phyloP scores from a whole-genome alignment of 2,797 vertebrate genomes.

The Neopelma chrysocephalum region DNA sequence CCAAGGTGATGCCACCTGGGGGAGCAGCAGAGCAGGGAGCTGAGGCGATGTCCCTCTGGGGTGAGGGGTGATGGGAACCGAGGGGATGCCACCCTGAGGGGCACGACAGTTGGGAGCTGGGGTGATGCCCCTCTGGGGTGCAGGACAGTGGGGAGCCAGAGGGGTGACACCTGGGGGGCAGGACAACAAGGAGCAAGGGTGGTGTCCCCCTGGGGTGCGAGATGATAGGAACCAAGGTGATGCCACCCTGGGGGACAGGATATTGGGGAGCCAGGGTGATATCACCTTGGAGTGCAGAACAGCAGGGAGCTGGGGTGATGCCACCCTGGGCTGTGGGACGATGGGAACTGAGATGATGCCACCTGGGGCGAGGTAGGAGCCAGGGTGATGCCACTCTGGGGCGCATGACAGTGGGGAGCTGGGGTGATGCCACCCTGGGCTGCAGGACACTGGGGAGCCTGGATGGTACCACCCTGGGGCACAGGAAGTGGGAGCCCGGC shows the following conservation, averaged over 20 bases:
- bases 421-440: background rate
- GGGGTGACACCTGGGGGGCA: background rate
- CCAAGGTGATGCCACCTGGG: background rate
- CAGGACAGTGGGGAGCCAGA: too few species aligned
- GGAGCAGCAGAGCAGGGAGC: background rate
- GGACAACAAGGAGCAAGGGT: background rate
- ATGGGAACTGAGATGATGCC: background rate
- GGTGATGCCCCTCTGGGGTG: background rate
- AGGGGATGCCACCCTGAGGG: background rate
- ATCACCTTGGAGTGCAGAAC: background rate
- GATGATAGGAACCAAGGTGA: background rate
- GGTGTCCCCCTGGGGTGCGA: background rate
- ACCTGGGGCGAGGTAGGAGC: background rate
- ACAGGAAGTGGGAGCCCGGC: fast-evolving
- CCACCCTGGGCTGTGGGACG: background rate
- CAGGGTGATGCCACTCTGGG: background rate
- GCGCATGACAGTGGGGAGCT: too few species aligned
- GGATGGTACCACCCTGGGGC: background rate
- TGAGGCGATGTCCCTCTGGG: background rate
- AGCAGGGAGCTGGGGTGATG: background rate
- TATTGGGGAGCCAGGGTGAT: background rate
- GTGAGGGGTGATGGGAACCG: background rate
- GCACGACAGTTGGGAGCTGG: too few species aligned
- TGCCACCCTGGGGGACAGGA: background rate
- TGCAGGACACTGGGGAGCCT: background rate